Conservation (phyloP, 2,888 invertebrate species). For the Limnephilus lunatus region DNA sequence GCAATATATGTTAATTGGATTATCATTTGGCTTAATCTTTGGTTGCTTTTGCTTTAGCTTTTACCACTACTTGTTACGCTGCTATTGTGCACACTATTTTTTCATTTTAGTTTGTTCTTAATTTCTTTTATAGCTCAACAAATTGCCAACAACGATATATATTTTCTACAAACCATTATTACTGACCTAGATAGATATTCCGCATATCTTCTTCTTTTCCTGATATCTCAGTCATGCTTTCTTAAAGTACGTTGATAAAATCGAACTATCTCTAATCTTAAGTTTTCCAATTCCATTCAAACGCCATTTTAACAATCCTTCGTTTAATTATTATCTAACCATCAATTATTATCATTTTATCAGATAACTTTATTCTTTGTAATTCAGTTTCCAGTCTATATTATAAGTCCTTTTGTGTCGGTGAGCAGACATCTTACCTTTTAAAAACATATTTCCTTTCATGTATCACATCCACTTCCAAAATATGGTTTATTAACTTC, state of each 20-base stretch:
- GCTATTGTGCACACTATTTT: neutral
- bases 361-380: neutral
- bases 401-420: neutral
- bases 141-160: neutral
- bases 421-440: too few species aligned
- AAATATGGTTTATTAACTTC: neutral
- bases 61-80: neutral
- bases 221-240: neutral
- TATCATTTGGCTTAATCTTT: neutral
- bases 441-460: neutral
- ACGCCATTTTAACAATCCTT: neutral
- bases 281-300: neutral
- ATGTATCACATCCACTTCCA: neutral
- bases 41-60: neutral
- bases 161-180: neutral
- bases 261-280: neutral
- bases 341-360: neutral
- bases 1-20: neutral
- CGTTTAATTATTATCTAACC: neutral
- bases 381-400: too few species aligned
- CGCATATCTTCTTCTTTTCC: neutral
- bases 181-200: neutral
- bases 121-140: neutral
- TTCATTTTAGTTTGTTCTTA: neutral
- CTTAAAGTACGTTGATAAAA: neutral